Base-by-base conservation (phyloP, 2,888 invertebrate species). In the Heliconius charithonia region DNA sequence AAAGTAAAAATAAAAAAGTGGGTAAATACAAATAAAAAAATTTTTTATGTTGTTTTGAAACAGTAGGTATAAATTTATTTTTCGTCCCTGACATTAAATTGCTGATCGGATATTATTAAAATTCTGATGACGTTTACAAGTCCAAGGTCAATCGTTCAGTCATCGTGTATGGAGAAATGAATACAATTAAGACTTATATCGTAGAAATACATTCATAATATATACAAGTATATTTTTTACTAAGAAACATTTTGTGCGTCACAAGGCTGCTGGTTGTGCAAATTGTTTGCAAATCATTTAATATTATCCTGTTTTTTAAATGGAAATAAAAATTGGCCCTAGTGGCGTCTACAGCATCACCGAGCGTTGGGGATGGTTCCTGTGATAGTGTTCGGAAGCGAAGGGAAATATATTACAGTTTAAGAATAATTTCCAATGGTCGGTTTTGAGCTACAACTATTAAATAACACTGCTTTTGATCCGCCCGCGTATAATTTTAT, bases 181-280 rank as follows among this genome's bases (percentile, higher is more conserved):
- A 32, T 22, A 32, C 32, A 32, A 66, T 66, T 66, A 66, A 29
- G 32, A 66, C 27, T 69, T 13, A 41, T 13, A 25, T 19, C 67
- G 67, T 7, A 51, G 51, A 67, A 37, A 37, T 37, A 67, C n/a
- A 37, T 12, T 37, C n/a, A n/a, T 67, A 37, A 41, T n/a, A 12
- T 22, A 67, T 3, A n/a, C 12, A 67, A 25, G 6, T 16, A 41
- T 69, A 16, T 25, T 67, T n/a, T 37, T 25, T 69, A 69, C 41
- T 69, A 69, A 69, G 69, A 41, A 69, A n/a, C 67, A 69, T 6
- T 69, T 13, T 41, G 4, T 69, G 69, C 69, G 69, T 69, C 41
- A 69, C 10, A 41, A 41, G n/a, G 37, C 32, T 16, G 7, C 22
- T 37, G 41, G n/a, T 41, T 37, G 16, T 41, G 16, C 51, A 45